Evolutionary conservation across 2,888 invertebrate species (phyloP).

Genomic region (Euclidia mi): DNA sequence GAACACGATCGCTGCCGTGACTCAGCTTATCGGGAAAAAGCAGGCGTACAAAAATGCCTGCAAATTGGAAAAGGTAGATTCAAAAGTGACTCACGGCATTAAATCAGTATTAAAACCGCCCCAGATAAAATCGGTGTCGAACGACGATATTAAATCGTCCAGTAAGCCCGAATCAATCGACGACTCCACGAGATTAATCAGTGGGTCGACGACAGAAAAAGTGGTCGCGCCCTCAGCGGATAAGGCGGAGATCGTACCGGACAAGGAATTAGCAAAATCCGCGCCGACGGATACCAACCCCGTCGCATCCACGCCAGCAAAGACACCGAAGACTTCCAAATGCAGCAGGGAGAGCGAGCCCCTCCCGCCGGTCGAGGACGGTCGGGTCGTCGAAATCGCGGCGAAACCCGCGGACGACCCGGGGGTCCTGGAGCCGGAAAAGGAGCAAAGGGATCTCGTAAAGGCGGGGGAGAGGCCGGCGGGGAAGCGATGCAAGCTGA

Average conservation of each 20-base stretch:
- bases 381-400: slow-evolving; percentile 24
- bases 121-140: slow-evolving; percentile 68
- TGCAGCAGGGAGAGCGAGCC: slow-evolving; percentile 38
- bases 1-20: slow-evolving; percentile 80
- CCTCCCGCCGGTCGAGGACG: slow-evolving; percentile 29
- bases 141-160: slow-evolving; percentile 64
- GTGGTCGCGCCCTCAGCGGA: slow-evolving; percentile 41
- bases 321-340: slow-evolving; percentile 28
- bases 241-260: slow-evolving; percentile 51
- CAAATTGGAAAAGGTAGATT: slow-evolving; percentile 80
- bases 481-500: slow-evolving; percentile 72
- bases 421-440: slow-evolving; percentile 31
- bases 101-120: slow-evolving; percentile 84
- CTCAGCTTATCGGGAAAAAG: slow-evolving; percentile 82
- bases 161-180: slow-evolving; percentile 51
- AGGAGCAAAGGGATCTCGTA: slow-evolving; percentile 28
- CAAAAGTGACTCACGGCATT: slow-evolving; percentile 76
- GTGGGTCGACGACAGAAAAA: slow-evolving; percentile 41
- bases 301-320: slow-evolving; percentile 25
- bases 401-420: slow-evolving; percentile 38
- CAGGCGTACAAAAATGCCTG: slow-evolving; percentile 78
- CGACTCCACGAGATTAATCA: slow-evolving; percentile 50
- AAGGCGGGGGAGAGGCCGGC: slow-evolving; percentile 36
- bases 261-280: slow-evolving; percentile 35
- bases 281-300: slow-evolving; percentile 19